These are phyloP conservation scores for Opisthograptis luteolata DNA, from an alignment of 2,888 invertebrate species.

Conservation along the genomic window DNA sequence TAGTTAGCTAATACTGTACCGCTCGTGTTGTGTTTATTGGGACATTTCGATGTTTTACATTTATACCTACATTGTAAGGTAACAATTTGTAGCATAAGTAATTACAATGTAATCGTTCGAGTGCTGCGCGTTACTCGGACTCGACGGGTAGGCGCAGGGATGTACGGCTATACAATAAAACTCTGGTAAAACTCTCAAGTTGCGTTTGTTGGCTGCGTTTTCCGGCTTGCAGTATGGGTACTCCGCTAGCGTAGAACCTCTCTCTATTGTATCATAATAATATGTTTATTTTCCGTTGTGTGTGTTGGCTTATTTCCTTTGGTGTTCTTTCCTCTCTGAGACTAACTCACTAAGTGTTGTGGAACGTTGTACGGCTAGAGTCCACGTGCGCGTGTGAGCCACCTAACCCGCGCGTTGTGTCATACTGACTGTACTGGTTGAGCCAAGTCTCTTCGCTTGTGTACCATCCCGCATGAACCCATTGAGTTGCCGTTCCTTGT, in stretches of 20 bases:
- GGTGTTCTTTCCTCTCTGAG: conserved; percentile 9
- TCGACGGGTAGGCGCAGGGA: conserved; percentile 20
- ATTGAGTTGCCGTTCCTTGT: conserved; percentile 8
- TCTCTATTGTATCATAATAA: conserved; percentile 3
- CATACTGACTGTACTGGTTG: not conserved
- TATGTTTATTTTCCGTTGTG: conserved; percentile 20
- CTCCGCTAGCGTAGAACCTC: conserved; percentile 5
- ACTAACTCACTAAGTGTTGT: conserved; percentile 17
- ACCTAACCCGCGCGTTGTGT: conserved; percentile 2
- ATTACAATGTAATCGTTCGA: not conserved
- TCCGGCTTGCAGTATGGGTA: conserved; percentile 28
- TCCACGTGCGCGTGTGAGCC: no score
- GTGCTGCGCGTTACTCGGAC: conserved; percentile 43
- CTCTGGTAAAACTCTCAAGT: conserved; percentile 43
- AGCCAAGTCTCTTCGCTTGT: conserved; percentile 6
- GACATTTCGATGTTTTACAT: conserved; percentile 46
- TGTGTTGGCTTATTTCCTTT: conserved; percentile 19
- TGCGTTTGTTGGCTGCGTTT: conserved; percentile 36
- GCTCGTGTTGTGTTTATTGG: conserved; percentile 21
- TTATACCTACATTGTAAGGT: conserved; percentile 52
- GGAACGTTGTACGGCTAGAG: not conserved
- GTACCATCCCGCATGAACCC: conserved; percentile 16
- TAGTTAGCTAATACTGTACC: conserved; percentile 9
- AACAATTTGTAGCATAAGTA: conserved; percentile 34
- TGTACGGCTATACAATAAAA: not conserved